These are phyloP conservation scores for Simalia tracyae DNA, from an alignment of 2,797 vertebrate species.

Conservation along the genomic window DNA sequence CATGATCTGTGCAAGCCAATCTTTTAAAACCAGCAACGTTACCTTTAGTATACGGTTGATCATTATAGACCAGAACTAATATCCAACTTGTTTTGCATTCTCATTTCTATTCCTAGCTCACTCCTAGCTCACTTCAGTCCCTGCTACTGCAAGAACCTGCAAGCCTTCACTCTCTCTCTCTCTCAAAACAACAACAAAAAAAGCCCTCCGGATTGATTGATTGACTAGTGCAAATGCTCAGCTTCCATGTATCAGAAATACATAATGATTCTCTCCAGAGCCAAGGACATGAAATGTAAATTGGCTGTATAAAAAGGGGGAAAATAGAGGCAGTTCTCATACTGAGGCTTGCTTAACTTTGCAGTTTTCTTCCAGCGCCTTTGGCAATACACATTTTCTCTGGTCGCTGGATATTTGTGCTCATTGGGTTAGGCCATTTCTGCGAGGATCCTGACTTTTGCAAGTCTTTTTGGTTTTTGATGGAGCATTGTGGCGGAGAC, in stretches of 20 bases:
- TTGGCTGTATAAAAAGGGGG: conserved; percentile 19
- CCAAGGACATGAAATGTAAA: conserved; percentile 37
- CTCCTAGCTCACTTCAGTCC: background rate
- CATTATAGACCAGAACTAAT: background rate
- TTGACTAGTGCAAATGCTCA: conserved; percentile 32
- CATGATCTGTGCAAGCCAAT: background rate
- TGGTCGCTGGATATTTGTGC: conserved; percentile 7
- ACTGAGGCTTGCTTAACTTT: conserved; percentile 43
- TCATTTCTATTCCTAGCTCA: background rate
- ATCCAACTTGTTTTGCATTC: background rate
- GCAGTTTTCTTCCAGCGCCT: conserved; percentile 47
- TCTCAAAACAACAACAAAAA: background rate
- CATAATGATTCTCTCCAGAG: conserved; percentile 31
- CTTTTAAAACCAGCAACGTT: background rate
- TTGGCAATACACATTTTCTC: conserved; percentile 40
- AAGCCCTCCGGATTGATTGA: conserved; percentile 2
- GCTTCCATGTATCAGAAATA: conserved; percentile 29
- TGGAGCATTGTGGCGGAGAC: background rate
- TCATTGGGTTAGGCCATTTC: background rate
- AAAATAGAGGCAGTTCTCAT: conserved; percentile 9
- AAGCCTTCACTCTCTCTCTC: background rate
- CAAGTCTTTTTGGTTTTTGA: background rate
- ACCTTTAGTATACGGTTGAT: no score
- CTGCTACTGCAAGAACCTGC: conserved; percentile 8
- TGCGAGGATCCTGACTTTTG: background rate